A percentile compares a stretch with the other conserved stretches of the same genome.
These are phyloP conservation scores for Archegozetes longisetosus DNA, from an alignment of 1,140 invertebrate species.

Conservation along the genomic window DNA sequence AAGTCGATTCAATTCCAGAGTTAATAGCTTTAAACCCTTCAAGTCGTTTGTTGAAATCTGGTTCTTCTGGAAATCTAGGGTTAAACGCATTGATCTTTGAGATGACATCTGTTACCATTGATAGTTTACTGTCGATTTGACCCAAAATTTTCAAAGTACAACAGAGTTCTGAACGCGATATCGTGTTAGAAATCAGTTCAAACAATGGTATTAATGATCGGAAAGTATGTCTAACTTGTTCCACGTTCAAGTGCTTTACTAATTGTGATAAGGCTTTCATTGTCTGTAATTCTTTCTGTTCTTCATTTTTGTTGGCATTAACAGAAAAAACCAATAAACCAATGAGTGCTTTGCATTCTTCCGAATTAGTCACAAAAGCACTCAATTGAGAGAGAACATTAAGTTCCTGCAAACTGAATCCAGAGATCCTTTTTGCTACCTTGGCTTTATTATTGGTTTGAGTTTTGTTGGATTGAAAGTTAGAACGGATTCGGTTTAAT, in stretches of 20 bases:
- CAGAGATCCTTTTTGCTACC: slow-evolving; percentile 27
- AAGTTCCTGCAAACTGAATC: slow-evolving; percentile 45
- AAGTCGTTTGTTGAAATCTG: slow-evolving; percentile 65
- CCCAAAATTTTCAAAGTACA: slow-evolving; percentile 24
- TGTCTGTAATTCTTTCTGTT: slow-evolving; percentile 7
- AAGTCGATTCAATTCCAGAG: slow-evolving; percentile 41
- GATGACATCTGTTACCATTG: slow-evolving; percentile 35
- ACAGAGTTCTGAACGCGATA: slow-evolving; percentile 21
- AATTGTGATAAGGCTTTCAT: slow-evolving; percentile 6
- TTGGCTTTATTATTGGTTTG: slow-evolving; percentile 27
- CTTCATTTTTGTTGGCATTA: background rate
- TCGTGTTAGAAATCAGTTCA: slow-evolving; percentile 22
- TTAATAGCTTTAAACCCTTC: slow-evolving; percentile 41
- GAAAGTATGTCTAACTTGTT: slow-evolving; percentile 1
- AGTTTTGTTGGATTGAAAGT: slow-evolving; percentile 36
- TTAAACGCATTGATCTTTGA: slow-evolving; percentile 68
- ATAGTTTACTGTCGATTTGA: slow-evolving; percentile 26
- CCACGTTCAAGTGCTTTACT: background rate
- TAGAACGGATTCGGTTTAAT: slow-evolving; percentile 48
- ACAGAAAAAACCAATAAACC: slow-evolving; percentile 6
- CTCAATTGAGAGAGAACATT: slow-evolving; percentile 60
- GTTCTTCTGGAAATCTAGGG: slow-evolving; percentile 67
- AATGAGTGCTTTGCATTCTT: background rate
- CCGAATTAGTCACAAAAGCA: slow-evolving; percentile 43
- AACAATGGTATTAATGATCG: slow-evolving; percentile 3